phyloP scores from a whole-genome alignment of 2,888 invertebrate genomes.

The Clivina fossor region DNA sequence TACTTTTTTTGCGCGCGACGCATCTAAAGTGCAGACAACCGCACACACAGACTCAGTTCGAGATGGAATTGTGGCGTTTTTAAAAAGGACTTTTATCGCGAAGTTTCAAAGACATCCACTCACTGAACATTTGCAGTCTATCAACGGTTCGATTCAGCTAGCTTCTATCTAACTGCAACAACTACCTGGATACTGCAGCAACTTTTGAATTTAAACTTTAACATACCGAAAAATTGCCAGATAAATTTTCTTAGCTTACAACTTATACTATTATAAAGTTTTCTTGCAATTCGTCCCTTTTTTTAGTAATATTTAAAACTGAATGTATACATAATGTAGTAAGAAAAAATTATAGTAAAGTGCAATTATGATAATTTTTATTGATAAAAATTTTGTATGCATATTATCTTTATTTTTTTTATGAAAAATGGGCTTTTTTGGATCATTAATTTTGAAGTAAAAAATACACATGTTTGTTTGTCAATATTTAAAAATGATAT shows the following conservation, averaged over 20 bases:
- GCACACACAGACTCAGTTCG: background rate
- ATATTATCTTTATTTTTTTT: too few relatives aligned
- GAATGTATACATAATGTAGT: too few relatives aligned
- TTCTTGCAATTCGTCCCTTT: background rate
- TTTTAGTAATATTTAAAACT: too few relatives aligned
- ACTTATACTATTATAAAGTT: slow-evolving; percentile 27
- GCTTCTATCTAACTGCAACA: slow-evolving; percentile 19
- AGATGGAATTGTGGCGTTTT: slow-evolving; percentile 29
- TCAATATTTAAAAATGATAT: too few relatives aligned
- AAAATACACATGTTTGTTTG: too few relatives aligned
- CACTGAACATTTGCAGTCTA: slow-evolving; percentile 24
- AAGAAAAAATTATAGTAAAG: too few relatives aligned
- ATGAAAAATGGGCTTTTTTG: too few relatives aligned
- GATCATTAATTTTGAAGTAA: too few relatives aligned
- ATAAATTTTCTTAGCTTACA: slow-evolving; percentile 20
- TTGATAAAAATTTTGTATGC: too few relatives aligned
- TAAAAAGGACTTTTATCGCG: slow-evolving; percentile 28
- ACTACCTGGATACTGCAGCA: too few relatives aligned
- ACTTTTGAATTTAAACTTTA: slow-evolving; percentile 33
- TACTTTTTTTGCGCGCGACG: too few relatives aligned
- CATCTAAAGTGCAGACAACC: background rate
- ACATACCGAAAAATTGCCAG: slow-evolving; percentile 33
- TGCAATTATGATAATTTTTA: too few relatives aligned
- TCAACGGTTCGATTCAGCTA: slow-evolving; percentile 26
- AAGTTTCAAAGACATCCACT: slow-evolving; percentile 23